Evolutionary conservation across 2,888 invertebrate species (phyloP).

Genomic region (Caradrina clavipalpis): DNA sequence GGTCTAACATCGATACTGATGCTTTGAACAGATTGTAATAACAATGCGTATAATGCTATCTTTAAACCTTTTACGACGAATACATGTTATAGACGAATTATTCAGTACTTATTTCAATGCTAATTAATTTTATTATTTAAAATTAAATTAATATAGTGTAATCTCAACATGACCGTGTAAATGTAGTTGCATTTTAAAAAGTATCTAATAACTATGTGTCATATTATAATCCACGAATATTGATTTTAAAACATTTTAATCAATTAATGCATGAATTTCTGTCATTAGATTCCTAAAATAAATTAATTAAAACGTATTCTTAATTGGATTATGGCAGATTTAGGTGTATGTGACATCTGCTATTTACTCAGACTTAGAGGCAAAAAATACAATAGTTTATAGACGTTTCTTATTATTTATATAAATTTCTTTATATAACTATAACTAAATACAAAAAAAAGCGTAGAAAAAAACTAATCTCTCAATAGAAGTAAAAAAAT

Average conservation of each 20-base stretch:
- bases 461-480: no score
- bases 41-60: not conserved
- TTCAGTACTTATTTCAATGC: not conserved
- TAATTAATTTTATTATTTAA: slow-evolving; percentile 1
- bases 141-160: not conserved
- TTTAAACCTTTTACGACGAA: not conserved
- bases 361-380: not conserved
- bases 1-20: not conserved
- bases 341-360: not conserved
- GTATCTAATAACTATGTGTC: not conserved
- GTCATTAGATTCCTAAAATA: not conserved
- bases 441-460: no score
- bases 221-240: not conserved
- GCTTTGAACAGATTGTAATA: not conserved
- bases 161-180: not conserved
- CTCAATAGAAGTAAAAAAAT: not conserved
- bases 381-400: no score
- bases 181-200: not conserved
- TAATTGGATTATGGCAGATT: not conserved
- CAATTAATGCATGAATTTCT: not conserved
- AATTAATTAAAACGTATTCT: not conserved
- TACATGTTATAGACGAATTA: not conserved
- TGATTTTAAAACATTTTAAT: slow-evolving; percentile 1
- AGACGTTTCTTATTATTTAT: no score
- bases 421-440: no score